Evolutionary conservation across 1,140 invertebrate genomes (phyloP), one percentile per base, ranked within the genome.

Genomic region (Drosophila littoralis): DNA sequence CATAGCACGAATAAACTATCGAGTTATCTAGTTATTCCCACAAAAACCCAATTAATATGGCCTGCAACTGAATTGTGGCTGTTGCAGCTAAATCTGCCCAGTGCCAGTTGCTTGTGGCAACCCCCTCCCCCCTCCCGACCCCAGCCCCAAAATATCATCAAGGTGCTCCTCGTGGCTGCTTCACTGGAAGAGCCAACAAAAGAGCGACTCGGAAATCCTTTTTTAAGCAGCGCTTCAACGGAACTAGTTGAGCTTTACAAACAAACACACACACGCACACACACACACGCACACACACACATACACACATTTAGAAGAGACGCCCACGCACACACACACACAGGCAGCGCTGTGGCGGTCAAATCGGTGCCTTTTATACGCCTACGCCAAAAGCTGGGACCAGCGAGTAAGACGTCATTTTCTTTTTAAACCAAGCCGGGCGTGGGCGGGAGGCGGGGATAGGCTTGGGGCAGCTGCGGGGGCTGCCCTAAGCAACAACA

Each of bases 191-290:
- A 50, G 55, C 43, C 10, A 55, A 70, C 67, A 63, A 64, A 64
- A 55, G 59, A 63, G 43, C 58, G 43, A 45, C 64, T 77, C 60
- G 70, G 69, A 78, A 74, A 77, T 79, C 70, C 75, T 78, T 54
- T 66, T 12, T 79, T 50, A 12, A 52, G 70, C 48, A 40, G 64
- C 22, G 1, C 8, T 35, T 35, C 48, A 48, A 17, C 65, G 75
- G 59, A 77, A 68, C 43, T 68, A 55, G 46, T 64, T 58, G 46
- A 54, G 67, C 40, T 45, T 54, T 46, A 78, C 60, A 75, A 71
- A 22, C 38, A 61, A 42, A 7, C 15, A 38, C 68, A 45, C n/a
- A 7, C 38, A 6, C 38, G 45, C 5, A 40, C 8, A 35, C 40
- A 40, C n/a, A 61, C 40, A 1, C 7, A 22, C 10, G 38, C 1